Percentiles rank a stretch among this genome's conserved stretches.
phyloP scores from a whole-genome alignment of 2,797 vertebrate genomes.

The Threskiornis aethiopicus region DNA sequence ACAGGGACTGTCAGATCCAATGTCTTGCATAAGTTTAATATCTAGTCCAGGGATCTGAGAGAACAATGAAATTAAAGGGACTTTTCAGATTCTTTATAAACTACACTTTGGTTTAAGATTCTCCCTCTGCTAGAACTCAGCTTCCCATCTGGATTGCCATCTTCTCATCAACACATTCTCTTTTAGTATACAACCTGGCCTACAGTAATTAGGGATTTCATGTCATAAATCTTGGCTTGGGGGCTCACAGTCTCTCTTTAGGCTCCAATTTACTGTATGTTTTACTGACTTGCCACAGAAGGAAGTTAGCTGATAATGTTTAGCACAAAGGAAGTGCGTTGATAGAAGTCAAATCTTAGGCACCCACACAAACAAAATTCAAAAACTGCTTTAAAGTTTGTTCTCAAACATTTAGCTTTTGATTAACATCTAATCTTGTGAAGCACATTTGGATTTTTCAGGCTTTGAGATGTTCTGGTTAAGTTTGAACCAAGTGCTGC shows the following conservation, averaged over 20 bases:
- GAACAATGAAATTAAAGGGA: background rate
- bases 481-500: background rate
- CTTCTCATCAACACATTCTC: background rate
- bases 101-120: background rate
- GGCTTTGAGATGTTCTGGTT: background rate
- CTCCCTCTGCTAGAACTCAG: background rate
- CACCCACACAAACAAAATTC: background rate
- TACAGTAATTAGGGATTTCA: background rate
- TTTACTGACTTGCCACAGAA: background rate
- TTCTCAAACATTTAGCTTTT: background rate
- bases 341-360: background rate
- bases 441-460: background rate
- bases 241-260: background rate
- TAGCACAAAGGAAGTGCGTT: background rate
- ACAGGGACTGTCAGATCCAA: constrained; percentile 4
- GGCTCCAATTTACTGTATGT: background rate
- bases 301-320: background rate
- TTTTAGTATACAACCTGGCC: background rate
- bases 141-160: background rate
- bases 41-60: background rate
- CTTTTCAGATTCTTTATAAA: background rate
- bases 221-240: background rate
- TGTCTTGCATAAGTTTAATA: constrained; percentile 10
- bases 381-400: background rate
- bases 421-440: background rate